Conservation (phyloP, 2,113 vertebrate genomes). For the Pseudopodoces humilis region DNA sequence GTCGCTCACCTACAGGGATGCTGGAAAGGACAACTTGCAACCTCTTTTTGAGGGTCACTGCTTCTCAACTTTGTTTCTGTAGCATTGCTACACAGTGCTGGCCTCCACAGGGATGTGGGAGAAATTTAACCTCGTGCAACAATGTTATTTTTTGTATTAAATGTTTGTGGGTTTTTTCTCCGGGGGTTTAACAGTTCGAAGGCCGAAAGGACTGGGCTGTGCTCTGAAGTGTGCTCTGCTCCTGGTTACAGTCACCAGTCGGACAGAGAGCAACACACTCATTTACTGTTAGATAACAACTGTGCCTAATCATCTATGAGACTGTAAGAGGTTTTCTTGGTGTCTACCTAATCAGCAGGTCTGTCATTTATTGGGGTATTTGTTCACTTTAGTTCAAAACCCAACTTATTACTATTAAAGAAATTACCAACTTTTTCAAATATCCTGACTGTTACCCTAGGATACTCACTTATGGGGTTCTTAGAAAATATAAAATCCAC, state of each 20-base stretch:
- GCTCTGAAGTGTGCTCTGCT: neutral
- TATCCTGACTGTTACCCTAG: neutral
- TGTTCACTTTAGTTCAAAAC: neutral
- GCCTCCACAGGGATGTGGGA: neutral
- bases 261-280: neutral
- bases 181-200: neutral
- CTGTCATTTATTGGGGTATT: neutral
- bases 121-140: neutral
- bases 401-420: neutral
- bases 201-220: neutral
- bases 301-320: neutral
- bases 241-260: neutral
- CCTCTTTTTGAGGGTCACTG: neutral
- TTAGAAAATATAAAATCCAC: neutral
- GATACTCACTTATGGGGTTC: neutral
- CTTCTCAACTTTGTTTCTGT: neutral
- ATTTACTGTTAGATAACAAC: neutral
- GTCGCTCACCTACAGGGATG: neutral
- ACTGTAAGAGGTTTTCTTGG: neutral
- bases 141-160: neutral
- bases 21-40: neutral
- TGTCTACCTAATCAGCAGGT: neutral
- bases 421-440: neutral
- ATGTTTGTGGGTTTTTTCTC: neutral
- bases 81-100: fast-evolving